Conservation (phyloP, 2,888 invertebrate species). For the Platycheirus rosarum region DNA sequence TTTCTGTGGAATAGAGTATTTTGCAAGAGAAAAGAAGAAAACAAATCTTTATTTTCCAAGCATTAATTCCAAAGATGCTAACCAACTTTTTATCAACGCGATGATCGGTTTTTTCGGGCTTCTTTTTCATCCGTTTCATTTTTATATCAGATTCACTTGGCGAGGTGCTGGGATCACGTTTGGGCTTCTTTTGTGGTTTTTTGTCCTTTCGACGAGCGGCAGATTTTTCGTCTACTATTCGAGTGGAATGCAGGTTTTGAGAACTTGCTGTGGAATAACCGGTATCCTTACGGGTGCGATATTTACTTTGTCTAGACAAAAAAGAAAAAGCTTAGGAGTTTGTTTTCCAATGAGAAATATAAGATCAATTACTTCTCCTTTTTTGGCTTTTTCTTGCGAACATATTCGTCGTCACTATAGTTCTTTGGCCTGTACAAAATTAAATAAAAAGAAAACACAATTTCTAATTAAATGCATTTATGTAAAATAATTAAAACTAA, state of each 20-base stretch:
- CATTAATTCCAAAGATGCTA: constrained; percentile 64
- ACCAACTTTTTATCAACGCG: constrained; percentile 80
- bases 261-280: constrained; percentile 88
- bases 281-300: constrained; percentile 85
- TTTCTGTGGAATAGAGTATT: constrained; percentile 48
- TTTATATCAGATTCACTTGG: constrained; percentile 79
- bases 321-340: neutral
- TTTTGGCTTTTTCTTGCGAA: constrained; percentile 78
- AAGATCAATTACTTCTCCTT: constrained; percentile 78
- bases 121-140: constrained; percentile 78
- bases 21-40: constrained; percentile 28
- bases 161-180: constrained; percentile 78
- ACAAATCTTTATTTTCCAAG: constrained; percentile 54
- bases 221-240: constrained; percentile 77
- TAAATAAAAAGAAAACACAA: neutral
- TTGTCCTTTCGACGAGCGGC: constrained; percentile 80
- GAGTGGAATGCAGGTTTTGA: constrained; percentile 83
- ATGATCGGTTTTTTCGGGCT: constrained; percentile 78
- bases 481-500: no score
- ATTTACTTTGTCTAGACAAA: constrained; percentile 75
- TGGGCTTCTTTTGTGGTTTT: constrained; percentile 78
- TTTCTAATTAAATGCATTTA: neutral
- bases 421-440: constrained; percentile 77
- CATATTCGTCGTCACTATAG: constrained; percentile 79
- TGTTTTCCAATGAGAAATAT: neutral